phyloP scores from a whole-genome alignment of 2,888 invertebrate species.

The Cyclophora punctaria region DNA sequence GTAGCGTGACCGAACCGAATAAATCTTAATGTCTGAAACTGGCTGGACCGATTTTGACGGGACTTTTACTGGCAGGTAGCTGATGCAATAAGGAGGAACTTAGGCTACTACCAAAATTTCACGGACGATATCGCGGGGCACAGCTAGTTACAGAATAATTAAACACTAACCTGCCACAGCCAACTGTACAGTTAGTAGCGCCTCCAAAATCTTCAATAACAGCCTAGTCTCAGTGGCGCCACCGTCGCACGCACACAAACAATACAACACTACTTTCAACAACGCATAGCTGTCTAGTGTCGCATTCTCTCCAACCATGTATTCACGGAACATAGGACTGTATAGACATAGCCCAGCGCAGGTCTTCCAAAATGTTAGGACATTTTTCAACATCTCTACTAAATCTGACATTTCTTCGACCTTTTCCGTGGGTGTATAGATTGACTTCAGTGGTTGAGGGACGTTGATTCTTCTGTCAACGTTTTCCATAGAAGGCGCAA shows the following conservation, averaged over 20 bases:
- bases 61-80: no score
- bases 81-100: no score
- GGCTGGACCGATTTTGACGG: no score
- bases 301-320: constrained; percentile 51
- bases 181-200: constrained; percentile 61
- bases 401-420: constrained; percentile 36
- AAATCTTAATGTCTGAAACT: no score
- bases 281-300: constrained; percentile 52
- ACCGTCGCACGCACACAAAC: constrained; percentile 32
- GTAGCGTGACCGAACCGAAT: no score
- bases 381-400: constrained; percentile 51
- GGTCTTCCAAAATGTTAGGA: constrained; percentile 68
- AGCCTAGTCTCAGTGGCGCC: constrained; percentile 35
- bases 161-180: constrained; percentile 52
- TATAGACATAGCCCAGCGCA: constrained; percentile 69
- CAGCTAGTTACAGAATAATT: no score
- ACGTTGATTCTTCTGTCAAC: constrained; percentile 24
- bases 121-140: no score
- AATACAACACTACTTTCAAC: constrained; percentile 47
- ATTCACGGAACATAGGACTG: constrained; percentile 70
- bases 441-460: constrained; percentile 28
- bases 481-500: constrained; percentile 15
- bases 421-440: constrained; percentile 22
- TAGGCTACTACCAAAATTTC: no score
- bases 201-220: constrained; percentile 55